Evolutionary conservation across 2,113 vertebrate genomes (phyloP).

Genomic region (Nothocercus julius): DNA sequence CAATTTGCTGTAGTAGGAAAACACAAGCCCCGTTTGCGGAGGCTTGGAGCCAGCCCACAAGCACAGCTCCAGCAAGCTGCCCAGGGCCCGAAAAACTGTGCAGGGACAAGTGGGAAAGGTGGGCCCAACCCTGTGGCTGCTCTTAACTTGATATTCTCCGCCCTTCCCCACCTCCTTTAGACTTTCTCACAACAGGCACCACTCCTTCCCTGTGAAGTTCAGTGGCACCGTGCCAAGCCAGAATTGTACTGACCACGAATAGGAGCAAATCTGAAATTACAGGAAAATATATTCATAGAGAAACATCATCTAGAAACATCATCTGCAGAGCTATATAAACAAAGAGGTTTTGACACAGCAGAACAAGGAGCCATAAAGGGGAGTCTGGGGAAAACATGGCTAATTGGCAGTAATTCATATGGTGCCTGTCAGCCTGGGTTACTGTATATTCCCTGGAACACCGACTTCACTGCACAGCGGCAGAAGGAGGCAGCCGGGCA

Average conservation of each 20-base stretch:
- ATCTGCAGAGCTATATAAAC: background rate
- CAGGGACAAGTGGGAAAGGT: background rate
- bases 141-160: fast-evolving
- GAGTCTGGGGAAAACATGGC: background rate
- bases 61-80: background rate
- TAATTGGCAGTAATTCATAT: background rate
- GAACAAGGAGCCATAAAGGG: conserved; percentile 48
- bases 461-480: background rate
- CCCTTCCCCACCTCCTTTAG: too few relatives aligned
- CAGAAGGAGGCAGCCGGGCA: background rate
- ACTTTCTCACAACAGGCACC: fast-evolving
- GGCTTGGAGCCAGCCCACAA: background rate
- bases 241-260: background rate
- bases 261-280: background rate
- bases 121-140: fast-evolving
- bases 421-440: background rate
- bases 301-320: conserved; percentile 38
- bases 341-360: background rate
- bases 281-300: conserved; percentile 24
- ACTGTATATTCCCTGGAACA: background rate
- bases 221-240: background rate
- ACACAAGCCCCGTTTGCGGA: too few relatives aligned
- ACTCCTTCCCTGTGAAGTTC: fast-evolving
- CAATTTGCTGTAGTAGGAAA: background rate
- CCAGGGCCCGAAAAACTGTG: fast-evolving